These are phyloP conservation scores for Halcyon chelicuti DNA, from an alignment of 2,797 vertebrate genomes.

Conservation along the genomic window DNA sequence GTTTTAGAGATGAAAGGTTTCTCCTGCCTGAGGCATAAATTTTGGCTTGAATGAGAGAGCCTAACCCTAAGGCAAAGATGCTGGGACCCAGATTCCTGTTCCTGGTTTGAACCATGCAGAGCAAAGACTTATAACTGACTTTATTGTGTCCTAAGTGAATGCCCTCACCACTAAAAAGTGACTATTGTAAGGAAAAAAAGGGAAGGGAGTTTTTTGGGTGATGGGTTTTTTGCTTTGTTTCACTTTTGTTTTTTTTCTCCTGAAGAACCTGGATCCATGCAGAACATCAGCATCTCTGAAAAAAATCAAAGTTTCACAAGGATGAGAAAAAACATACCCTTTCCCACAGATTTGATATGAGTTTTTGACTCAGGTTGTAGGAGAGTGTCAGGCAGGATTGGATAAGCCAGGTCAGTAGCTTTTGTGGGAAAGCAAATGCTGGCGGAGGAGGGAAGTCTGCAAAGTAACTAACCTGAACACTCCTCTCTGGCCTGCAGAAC, in stretches of 20 bases:
- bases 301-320: neutral
- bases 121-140: neutral
- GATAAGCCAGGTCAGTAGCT: neutral
- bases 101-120: neutral
- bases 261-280: neutral
- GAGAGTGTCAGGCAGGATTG: neutral
- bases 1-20: conserved; percentile 27
- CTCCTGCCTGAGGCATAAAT: conserved; percentile 21
- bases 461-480: neutral
- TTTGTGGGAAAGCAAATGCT: neutral
- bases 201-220: neutral
- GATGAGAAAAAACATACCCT: neutral
- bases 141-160: neutral
- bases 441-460: neutral
- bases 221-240: neutral
- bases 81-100: neutral
- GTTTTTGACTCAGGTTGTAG: neutral
- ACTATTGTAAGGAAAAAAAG: neutral
- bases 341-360: neutral
- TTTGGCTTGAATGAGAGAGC: conserved; percentile 34
- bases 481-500: conserved; percentile 8
- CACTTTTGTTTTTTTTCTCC: neutral
- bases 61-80: neutral
- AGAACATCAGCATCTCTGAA: neutral
- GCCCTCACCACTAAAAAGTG: neutral